Base-by-base conservation (phyloP, 53 echinoderm and acorn worm genomes). In the Temnopleurus reevesii region DNA sequence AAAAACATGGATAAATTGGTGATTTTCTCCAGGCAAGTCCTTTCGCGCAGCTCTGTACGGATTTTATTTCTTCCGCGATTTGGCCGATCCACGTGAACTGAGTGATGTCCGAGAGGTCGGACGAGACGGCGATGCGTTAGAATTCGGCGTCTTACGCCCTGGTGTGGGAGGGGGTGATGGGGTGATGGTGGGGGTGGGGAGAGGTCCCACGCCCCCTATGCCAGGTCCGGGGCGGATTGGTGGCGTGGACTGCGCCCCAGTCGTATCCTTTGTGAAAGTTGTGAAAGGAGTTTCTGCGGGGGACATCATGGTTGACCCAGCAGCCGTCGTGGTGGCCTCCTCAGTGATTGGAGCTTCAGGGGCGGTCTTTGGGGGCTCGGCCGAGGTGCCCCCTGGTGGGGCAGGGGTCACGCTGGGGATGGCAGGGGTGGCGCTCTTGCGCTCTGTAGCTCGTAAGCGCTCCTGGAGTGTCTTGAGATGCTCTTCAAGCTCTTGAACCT, bases 351-450 rank as follows among this genome's bases (percentile, higher is more conserved):
- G 60, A 0, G 31, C 29, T 5, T 54, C 83, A 8, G 79, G 55
- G 18, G 58, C 81, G 0, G 82, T 80, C 61, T 82, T 58, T 2
- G 90, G 90, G 47, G 89, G 89, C 30, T 89, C 89, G 2, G 56
- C 24, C 4, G 81, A 47, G 0, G 77, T 4, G 19, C 76, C 76
- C 13, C 1, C 2, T 4, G 5, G 7, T 1, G 51, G 66, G n/a
- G 66, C 71, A 21, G 90, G 90, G 23, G 97, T 95, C 34, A 57
- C 90, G 29, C 94, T 94, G 34, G 60, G 13, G 15, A 49, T 54
- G 12, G 76, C 51, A 8, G 95, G 92, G 12, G 97, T 95, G 59
- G 82, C 93, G 46, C 95, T 94, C 82, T 89, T 94, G 19, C 99
- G 91, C 47, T 93, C 94, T 0, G 83, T 15, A 1, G 89, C 94